A percentile compares a stretch with the other conserved stretches of the same genome.
Evolutionary conservation across 1,140 invertebrate genomes (phyloP).

Genomic region (Drosophila mojavensis): DNA sequence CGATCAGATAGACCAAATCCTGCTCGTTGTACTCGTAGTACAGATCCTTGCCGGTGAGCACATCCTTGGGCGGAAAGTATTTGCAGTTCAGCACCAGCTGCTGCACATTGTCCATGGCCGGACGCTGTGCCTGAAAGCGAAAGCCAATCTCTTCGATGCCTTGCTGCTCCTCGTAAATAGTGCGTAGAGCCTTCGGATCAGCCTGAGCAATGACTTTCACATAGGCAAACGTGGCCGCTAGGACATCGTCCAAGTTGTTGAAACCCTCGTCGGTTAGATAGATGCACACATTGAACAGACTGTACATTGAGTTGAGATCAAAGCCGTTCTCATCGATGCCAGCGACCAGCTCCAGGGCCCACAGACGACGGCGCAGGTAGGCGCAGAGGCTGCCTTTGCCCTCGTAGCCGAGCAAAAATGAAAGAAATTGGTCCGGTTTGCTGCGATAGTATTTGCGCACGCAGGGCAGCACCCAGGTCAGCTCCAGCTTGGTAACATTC

Average conservation of each 20-base stretch:
- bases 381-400: conserved; percentile 94
- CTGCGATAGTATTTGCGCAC: conserved; percentile 87
- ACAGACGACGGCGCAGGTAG: conserved; percentile 92
- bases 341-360: conserved; percentile 91
- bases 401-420: conserved; percentile 94
- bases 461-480: conserved; percentile 93
- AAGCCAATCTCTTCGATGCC: conserved; percentile 90
- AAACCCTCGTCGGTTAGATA: conserved; percentile 92
- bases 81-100: conserved; percentile 91
- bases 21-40: conserved; percentile 92
- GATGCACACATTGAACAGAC: conserved; percentile 90
- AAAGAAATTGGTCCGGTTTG: conserved; percentile 92
- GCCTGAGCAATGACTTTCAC: conserved; percentile 88
- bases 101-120: conserved; percentile 92
- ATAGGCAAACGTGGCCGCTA: conserved; percentile 89
- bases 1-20: conserved; percentile 87
- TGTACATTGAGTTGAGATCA: conserved; percentile 89
- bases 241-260: conserved; percentile 88
- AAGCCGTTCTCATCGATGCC: conserved; percentile 91
- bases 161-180: conserved; percentile 83
- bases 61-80: conserved; percentile 90
- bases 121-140: conserved; percentile 88
- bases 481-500: conserved; percentile 87
- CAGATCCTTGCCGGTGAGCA: conserved; percentile 90
- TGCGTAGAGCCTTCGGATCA: conserved; percentile 86